Percentiles rank a stretch among this genome's conserved stretches.
These are phyloP conservation scores for Burhinus bistriatus DNA, from an alignment of 2,113 vertebrate genomes.

Conservation along the genomic window DNA sequence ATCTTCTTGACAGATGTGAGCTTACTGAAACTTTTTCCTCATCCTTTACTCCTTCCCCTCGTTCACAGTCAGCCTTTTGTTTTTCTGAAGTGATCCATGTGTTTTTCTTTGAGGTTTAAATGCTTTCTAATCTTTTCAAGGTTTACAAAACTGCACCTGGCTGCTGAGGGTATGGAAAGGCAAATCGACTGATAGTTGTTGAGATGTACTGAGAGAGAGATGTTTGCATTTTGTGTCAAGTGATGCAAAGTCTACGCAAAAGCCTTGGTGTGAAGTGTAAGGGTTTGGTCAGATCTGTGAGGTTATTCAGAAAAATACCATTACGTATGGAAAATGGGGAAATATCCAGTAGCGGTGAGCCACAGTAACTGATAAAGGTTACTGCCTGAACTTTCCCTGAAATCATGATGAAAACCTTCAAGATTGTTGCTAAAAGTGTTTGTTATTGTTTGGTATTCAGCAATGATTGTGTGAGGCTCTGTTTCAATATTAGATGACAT, in stretches of 20 bases:
- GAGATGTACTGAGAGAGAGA: not conserved
- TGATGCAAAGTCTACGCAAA: not conserved
- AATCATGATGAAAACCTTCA: not conserved
- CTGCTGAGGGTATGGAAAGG: not conserved
- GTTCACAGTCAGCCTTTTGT: conserved; percentile 18
- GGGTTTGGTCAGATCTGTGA: not conserved
- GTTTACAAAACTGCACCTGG: not conserved
- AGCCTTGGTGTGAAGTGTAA: not conserved
- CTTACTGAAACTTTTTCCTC: conserved; percentile 36
- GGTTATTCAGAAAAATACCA: not conserved
- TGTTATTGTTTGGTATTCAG: not conserved
- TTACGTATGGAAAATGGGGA: not conserved
- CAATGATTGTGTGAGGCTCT: not conserved
- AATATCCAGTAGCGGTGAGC: not conserved
- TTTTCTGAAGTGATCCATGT: conserved; percentile 3
- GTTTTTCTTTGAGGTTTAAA: conserved; percentile 47
- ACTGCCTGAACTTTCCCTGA: not conserved
- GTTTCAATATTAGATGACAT: not conserved
- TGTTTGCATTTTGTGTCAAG: not conserved
- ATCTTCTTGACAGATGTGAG: conserved; percentile 48
- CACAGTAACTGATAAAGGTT: not conserved
- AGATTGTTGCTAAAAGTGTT: not conserved
- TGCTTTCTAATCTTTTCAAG: not conserved
- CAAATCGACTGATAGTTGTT: not conserved
- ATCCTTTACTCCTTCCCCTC: conserved; percentile 10